Percentiles rank a stretch among this genome's conserved stretches.
Evolutionary conservation across 1,140 invertebrate genomes (phyloP).

Genomic region (Homarus americanus): DNA sequence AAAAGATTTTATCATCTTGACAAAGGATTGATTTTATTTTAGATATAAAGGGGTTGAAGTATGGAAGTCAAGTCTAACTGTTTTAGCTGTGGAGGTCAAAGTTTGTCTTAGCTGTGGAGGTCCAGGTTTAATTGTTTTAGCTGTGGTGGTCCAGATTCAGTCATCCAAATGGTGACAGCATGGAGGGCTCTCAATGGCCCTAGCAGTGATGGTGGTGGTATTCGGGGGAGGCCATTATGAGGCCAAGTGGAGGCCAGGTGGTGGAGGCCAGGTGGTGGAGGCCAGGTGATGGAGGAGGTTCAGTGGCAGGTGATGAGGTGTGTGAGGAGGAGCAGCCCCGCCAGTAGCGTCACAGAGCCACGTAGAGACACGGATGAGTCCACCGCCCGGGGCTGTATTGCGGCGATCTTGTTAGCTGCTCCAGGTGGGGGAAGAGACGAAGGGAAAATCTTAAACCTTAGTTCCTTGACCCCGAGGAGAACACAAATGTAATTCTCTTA

Average conservation of each 20-base stretch:
- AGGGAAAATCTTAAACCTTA: background rate
- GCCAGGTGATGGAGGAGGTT: background rate
- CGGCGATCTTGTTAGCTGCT: constrained; percentile 31
- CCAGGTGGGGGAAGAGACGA: background rate
- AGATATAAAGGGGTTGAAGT: too few relatives aligned
- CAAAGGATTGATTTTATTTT: too few relatives aligned
- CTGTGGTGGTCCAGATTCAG: background rate
- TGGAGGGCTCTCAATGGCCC: too few relatives aligned
- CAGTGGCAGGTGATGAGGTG: background rate
- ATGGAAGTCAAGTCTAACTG: too few relatives aligned
- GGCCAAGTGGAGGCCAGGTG: too few relatives aligned
- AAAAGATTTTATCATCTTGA: too few relatives aligned
- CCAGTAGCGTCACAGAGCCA: background rate
- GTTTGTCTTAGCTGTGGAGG: too few relatives aligned
- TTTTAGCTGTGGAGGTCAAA: too few relatives aligned
- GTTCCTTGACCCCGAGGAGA: too few relatives aligned
- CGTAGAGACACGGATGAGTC: background rate
- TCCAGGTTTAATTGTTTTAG: background rate
- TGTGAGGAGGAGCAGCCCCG: background rate
- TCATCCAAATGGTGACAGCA: too few relatives aligned
- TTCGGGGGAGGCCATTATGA: too few relatives aligned
- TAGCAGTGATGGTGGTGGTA: too few relatives aligned
- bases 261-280: background rate
- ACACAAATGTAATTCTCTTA: background rate
- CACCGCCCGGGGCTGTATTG: constrained; percentile 23